Evolutionary conservation across 1,140 invertebrate genomes (phyloP).

Genomic region (Andricus grossulariae): DNA sequence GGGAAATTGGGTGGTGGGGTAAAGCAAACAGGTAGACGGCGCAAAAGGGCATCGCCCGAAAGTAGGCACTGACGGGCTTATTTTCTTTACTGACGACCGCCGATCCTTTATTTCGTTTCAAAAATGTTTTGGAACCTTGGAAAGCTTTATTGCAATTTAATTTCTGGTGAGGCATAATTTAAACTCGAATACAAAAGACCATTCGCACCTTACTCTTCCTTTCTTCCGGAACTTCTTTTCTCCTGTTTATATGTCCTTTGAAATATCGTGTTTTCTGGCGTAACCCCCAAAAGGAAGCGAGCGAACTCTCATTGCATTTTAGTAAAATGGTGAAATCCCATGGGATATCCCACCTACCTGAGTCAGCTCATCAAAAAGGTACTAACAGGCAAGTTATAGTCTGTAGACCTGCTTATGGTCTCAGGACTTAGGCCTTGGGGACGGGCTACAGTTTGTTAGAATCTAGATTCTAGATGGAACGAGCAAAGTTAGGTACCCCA

Average conservation of each 20-base stretch:
- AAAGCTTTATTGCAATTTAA: not conserved
- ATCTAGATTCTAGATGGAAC: not conserved
- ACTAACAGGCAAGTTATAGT: not conserved
- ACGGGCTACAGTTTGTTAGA: not conserved
- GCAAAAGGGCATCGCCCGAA: too few relatives aligned
- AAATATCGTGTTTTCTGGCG: not conserved
- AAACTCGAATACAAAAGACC: not conserved
- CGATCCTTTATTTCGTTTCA: not conserved
- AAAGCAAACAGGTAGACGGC: too few relatives aligned
- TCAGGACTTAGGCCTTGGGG: not conserved
- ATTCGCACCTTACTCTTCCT: not conserved
- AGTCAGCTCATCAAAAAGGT: slow-evolving; percentile 52
- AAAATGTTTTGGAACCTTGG: not conserved
- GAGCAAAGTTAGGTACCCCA: slow-evolving; percentile 51
- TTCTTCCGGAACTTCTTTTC: slow-evolving; percentile 4
- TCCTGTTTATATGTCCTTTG: not conserved
- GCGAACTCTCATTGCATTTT: slow-evolving; percentile 50
- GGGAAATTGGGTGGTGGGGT: too few relatives aligned
- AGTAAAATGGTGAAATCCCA: slow-evolving; percentile 39
- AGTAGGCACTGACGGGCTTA: too few relatives aligned
- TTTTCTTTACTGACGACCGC: too few relatives aligned
- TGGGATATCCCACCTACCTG: slow-evolving; percentile 51
- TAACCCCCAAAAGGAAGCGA: slow-evolving; percentile 43
- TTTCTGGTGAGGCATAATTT: not conserved
- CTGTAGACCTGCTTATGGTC: not conserved